Evolutionary conservation across 1,140 invertebrate genomes (phyloP).

Genomic region (Monochamus saltuarius): DNA sequence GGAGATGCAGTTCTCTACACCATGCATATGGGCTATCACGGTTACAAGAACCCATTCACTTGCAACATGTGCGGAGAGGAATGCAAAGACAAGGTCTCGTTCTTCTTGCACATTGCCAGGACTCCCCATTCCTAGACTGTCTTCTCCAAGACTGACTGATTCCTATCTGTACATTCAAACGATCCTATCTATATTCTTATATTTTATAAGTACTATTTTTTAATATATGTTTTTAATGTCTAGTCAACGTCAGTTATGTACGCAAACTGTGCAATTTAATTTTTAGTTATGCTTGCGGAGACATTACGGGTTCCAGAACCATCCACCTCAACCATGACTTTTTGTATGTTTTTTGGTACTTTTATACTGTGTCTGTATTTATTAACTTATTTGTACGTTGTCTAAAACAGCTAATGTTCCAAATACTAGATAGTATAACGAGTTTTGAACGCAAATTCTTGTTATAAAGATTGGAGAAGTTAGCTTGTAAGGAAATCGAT

Average conservation of each 20-base stretch:
- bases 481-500: too few species aligned
- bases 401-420: neutral
- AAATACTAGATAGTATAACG: neutral
- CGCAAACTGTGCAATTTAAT: constrained; percentile 15
- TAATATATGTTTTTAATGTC: constrained; percentile 2
- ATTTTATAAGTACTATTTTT: neutral
- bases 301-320: neutral
- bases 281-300: neutral
- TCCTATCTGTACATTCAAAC: neutral
- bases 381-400: neutral
- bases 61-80: constrained; percentile 92
- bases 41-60: constrained; percentile 84
- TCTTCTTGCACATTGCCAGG: constrained; percentile 89
- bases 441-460: too few species aligned
- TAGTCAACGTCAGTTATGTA: neutral
- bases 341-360: constrained; percentile 6
- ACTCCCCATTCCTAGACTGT: constrained; percentile 65
- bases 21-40: constrained; percentile 96
- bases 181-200: neutral
- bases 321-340: neutral
- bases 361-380: neutral
- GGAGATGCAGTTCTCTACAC: constrained; percentile 89
- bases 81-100: constrained; percentile 78
- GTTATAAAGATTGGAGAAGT: too few species aligned
- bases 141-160: constrained; percentile 3